Conservation (phyloP, 2,113 vertebrate genomes). For the Octodon degus region DNA sequence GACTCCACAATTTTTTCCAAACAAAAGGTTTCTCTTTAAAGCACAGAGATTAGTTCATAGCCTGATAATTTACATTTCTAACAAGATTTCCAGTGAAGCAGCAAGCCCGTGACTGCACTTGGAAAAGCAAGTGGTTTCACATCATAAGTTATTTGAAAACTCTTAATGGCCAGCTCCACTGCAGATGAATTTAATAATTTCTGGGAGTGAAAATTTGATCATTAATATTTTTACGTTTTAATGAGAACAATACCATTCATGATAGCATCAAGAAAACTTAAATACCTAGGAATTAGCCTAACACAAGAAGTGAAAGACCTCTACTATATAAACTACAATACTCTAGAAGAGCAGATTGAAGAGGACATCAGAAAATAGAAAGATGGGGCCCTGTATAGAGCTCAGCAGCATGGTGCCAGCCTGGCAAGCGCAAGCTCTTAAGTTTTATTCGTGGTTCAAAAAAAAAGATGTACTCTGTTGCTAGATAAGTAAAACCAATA, state of each 20-base stretch:
- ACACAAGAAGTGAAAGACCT: background rate
- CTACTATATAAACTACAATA: background rate
- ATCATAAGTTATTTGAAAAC: background rate
- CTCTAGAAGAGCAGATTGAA: background rate
- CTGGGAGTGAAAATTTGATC: background rate
- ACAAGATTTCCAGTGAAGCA: background rate
- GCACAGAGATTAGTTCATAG: background rate
- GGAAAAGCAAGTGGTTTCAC: background rate
- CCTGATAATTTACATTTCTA: background rate
- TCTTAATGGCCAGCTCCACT: background rate
- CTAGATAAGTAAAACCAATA: background rate
- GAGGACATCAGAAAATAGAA: background rate
- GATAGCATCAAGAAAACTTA: background rate
- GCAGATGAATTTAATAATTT: constrained; percentile 9
- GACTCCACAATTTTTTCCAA: background rate
- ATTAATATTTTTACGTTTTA: background rate
- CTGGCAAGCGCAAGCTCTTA: no score
- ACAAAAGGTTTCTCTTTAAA: background rate
- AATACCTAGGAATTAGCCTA: background rate
- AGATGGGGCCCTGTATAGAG: background rate
- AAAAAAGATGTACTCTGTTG: background rate
- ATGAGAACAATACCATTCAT: background rate
- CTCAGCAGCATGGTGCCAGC: no score
- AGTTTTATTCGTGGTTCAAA: no score
- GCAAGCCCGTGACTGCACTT: background rate